phyloP scores from a whole-genome alignment of 2,797 vertebrate genomes.

The Myotis daubentonii region DNA sequence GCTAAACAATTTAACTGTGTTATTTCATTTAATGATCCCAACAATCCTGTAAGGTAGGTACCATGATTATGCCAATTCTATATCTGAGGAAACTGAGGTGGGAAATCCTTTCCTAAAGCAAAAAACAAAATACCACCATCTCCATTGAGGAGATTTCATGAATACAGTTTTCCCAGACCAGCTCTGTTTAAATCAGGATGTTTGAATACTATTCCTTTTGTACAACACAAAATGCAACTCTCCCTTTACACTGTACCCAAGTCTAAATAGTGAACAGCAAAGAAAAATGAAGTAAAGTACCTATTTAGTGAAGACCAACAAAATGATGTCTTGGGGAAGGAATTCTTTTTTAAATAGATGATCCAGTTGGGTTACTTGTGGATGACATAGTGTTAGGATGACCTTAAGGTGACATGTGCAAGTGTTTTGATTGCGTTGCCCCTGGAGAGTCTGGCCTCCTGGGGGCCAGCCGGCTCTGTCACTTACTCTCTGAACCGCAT shows the following conservation, averaged over 20 bases:
- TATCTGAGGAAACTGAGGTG: constrained; percentile 27
- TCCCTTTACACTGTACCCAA: neutral
- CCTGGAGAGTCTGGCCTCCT: neutral
- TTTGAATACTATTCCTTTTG: neutral
- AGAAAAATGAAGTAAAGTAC: neutral
- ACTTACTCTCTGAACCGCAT: neutral
- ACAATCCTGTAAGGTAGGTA: neutral
- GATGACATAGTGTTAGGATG: neutral
- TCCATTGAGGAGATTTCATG: neutral
- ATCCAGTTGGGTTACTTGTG: neutral
- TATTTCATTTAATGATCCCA: neutral
- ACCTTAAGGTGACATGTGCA: neutral
- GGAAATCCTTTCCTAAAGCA: neutral
- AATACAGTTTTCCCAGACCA: neutral
- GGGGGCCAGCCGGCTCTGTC: neutral
- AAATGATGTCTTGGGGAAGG: neutral
- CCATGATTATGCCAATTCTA: neutral
- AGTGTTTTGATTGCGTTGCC: neutral
- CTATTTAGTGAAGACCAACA: neutral
- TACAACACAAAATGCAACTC: neutral
- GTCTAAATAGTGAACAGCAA: neutral
- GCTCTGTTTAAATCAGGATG: neutral
- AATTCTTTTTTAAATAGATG: neutral
- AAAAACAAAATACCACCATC: neutral
- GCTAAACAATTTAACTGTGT: neutral